Base-by-base conservation (phyloP, 2,797 vertebrate genomes). In the Erithacus rubecula region DNA sequence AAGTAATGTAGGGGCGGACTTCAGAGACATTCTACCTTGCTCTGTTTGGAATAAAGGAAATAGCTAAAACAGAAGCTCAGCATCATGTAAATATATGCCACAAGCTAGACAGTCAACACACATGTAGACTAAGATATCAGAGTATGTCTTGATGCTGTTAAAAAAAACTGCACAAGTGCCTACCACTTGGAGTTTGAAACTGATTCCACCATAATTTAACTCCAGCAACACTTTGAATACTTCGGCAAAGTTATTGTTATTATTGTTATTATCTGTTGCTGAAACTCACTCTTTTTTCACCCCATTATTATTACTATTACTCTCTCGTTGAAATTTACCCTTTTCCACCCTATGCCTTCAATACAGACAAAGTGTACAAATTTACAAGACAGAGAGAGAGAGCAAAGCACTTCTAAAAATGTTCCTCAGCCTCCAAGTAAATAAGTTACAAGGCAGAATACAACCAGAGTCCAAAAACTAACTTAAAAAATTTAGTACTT, bases 401-500 rank as follows among this genome's bases (percentile, higher is more conserved):
- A 49, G 15, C 41, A 47, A 80, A 67, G 14, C 34, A 10, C 27
- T 85, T 85, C 63, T 89, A 71, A 69, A 89, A 87, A 62, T 1
- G 12, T 39, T 71, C 24, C 44, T 69, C 58, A 60, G 52, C 56
- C 46, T 94, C 49, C 47, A 79, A 79, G 79, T 83, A 92, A 95
- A 75, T 87, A 87, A 95, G 69, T 86, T 43, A 92, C 80, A 88
- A 89, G 49, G 30, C 29, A 53, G 47, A 87, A 82, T 29, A 89
- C 18, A 83, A 84, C 52, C 46, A 77, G 22, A 75, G 68, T 70
- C 65, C 95, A 87, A 96, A 97, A 91, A 89, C 63, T 78, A 93
- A 65, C 84, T 89, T 59, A 30, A 87, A 92, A 69, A 88, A 82
- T 32, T 70, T 65, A 44, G 29, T 30, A 64, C 72, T 63, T 72